phyloP scores from a whole-genome alignment of 1,140 invertebrate species.

The Apis dorsata region DNA sequence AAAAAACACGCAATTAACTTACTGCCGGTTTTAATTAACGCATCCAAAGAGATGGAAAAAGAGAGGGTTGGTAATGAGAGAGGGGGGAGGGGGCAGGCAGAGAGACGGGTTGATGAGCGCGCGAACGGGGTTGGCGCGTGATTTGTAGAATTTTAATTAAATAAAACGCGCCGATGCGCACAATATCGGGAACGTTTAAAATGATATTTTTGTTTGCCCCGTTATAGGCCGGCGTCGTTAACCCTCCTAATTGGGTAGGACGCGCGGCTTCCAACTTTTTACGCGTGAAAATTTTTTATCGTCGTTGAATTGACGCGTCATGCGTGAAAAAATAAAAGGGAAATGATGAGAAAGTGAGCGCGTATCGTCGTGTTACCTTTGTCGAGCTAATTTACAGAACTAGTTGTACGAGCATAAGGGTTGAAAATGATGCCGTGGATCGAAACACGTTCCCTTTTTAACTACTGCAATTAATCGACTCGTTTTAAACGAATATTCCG shows the following conservation, averaged over 20 bases:
- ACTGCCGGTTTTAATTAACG: slow-evolving; percentile 32
- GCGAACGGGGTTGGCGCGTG: background rate
- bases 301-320: background rate
- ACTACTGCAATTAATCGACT: slow-evolving; percentile 3
- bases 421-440: slow-evolving; percentile 15
- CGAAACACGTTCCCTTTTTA: background rate
- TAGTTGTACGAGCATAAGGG: background rate
- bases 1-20: slow-evolving; percentile 28
- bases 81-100: background rate
- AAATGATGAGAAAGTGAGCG: background rate
- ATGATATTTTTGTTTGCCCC: slow-evolving; percentile 20
- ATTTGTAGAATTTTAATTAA: slow-evolving; percentile 45
- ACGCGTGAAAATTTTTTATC: background rate
- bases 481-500: slow-evolving; percentile 24
- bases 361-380: background rate
- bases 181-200: background rate
- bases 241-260: slow-evolving; percentile 1
- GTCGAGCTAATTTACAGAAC: slow-evolving; percentile 2
- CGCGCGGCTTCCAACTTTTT: background rate
- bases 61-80: background rate
- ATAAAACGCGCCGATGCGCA: slow-evolving; percentile 21
- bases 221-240: background rate
- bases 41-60: background rate
- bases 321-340: background rate
- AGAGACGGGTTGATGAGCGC: background rate